Conservation (phyloP, 1,140 invertebrate genomes). For the Atta colombica region DNA sequence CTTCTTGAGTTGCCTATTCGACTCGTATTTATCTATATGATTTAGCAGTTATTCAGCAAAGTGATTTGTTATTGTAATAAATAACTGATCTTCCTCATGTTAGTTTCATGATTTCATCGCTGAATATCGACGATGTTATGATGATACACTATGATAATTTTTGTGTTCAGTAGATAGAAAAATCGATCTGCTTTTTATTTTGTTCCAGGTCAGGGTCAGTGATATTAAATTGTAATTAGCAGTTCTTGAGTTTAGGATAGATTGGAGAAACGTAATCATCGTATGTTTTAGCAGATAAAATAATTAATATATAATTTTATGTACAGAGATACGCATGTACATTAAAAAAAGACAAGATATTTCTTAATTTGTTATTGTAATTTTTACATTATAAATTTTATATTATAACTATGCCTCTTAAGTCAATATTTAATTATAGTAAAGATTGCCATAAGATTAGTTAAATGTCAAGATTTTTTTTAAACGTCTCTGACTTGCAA, state of each 20-base stretch:
- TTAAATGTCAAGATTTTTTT: background rate
- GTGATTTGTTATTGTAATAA: slow-evolving; percentile 32
- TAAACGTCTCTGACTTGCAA: background rate
- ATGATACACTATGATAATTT: slow-evolving; percentile 79
- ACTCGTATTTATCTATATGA: slow-evolving; percentile 14
- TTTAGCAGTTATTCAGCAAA: slow-evolving; percentile 55
- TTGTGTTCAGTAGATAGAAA: background rate
- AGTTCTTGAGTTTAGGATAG: background rate
- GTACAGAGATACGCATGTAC: background rate
- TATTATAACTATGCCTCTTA: background rate
- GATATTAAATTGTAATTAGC: slow-evolving; percentile 27
- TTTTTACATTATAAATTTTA: background rate
- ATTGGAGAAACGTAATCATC: background rate
- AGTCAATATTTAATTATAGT: background rate
- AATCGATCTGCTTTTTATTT: background rate
- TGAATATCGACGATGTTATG: slow-evolving; percentile 70
- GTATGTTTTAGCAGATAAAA: background rate
- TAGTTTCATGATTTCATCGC: slow-evolving; percentile 25
- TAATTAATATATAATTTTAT: background rate
- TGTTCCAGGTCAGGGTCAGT: slow-evolving; percentile 18
- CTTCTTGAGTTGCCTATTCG: slow-evolving; percentile 23
- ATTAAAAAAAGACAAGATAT: background rate
- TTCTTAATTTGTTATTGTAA: background rate
- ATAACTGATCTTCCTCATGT: slow-evolving; percentile 67
- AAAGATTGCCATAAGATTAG: background rate